Evolutionary conservation across 2,797 vertebrate genomes (phyloP), one percentile per base, ranked within the genome.

Genomic region (Craterocephalus amniculus): DNA sequence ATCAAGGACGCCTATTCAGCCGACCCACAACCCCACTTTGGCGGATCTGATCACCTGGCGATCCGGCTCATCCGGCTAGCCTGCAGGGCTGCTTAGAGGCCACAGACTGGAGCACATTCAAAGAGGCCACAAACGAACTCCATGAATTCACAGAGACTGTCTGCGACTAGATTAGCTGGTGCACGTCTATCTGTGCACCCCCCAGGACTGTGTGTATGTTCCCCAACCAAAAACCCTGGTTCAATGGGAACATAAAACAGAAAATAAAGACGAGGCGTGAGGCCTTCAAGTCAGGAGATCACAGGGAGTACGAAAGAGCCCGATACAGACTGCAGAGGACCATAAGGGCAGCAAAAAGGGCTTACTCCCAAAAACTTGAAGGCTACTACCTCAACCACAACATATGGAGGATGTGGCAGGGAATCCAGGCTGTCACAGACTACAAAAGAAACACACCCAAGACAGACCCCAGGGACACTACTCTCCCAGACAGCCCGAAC

Each of bases 291-390:
- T 51, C 24, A n/a, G 26, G 6, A 38, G 56, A 7, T 9, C 24
- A 22, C 4, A 26, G 0, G 43, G 24, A 59, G 43, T 38, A 59
- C 8, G 59, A 51, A 32, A 66, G 1, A 57, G 7, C 48, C 20
- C 11, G 7, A 8, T 26, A 43, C 4, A 0, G 0, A n/a, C 55
- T 48, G 0, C n/a, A 26, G 31, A 48, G 48, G n/a, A 18, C 61
- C 29, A 51, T 63, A 45, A 51, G 20, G 35, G 31, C 61, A 22
- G 43, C 27, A 48, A 32, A 48, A 31, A 48, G 43, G 10, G 27
- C 18, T n/a, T 13, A 12, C 40, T 32, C 27, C 27, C 13, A 34
- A 9, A 57, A 67, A 2, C 34, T 0, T 16, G 13, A 36, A 26
- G 32, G 34, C 32, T 26, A 9, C 13, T 16, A 58, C 12, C n/a